phyloP scores from a whole-genome alignment of 1,140 invertebrate species.

The Oryzaephilus surinamensis region DNA sequence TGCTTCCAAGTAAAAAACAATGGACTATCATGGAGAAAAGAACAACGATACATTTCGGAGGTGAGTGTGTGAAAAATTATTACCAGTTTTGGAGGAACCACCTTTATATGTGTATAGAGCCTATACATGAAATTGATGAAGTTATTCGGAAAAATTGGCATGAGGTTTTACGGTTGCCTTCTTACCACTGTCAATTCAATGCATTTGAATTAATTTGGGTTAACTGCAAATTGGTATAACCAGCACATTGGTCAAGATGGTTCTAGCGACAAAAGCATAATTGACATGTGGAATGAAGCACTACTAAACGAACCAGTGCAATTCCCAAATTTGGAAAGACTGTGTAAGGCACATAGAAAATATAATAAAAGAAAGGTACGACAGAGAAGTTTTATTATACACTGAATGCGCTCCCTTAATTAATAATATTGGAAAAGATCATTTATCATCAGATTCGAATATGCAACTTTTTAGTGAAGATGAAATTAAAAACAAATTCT shows the following conservation, averaged over 20 bases:
- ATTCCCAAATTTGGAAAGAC: conserved; percentile 1
- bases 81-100: neutral
- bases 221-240: conserved; percentile 14
- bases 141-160: conserved; percentile 10
- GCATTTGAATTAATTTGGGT: conserved; percentile 25
- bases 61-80: neutral
- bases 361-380: neutral
- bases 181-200: conserved; percentile 24
- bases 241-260: conserved; percentile 6
- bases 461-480: too few species aligned
- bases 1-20: neutral
- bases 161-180: conserved; percentile 19
- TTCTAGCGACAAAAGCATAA: neutral
- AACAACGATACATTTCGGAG: neutral
- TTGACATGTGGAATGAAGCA: conserved; percentile 1
- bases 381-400: too few species aligned
- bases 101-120: neutral
- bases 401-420: too few species aligned
- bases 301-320: neutral
- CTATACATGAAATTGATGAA: conserved; percentile 4
- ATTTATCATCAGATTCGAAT: too few species aligned
- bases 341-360: neutral
- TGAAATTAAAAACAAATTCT: too few species aligned
- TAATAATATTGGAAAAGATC: too few species aligned
- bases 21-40: neutral